A percentile compares a stretch with the other conserved stretches of the same genome.
phyloP scores from a whole-genome alignment of 2,888 invertebrate species.

The Hemistola chrysoprasaria region DNA sequence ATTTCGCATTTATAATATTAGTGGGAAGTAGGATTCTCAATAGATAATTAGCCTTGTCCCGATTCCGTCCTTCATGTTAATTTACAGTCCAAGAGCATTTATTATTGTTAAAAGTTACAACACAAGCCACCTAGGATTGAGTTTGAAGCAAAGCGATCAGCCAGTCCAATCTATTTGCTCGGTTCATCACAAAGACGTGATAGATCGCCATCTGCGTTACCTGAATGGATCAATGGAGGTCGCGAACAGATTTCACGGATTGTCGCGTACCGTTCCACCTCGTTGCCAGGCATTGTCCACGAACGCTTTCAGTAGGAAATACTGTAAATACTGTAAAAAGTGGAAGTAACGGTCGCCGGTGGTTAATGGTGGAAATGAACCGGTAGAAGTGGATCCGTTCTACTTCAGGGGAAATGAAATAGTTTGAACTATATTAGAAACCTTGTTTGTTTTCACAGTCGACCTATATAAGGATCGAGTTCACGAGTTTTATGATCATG shows the following conservation, averaged over 20 bases:
- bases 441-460: no score
- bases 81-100: no score
- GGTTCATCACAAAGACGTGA: constrained; percentile 19
- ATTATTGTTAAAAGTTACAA: no score
- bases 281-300: constrained; percentile 41
- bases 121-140: no score
- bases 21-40: no score
- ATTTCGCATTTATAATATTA: no score
- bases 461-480: no score
- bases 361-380: constrained; percentile 22
- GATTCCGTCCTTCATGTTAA: no score
- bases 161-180: neutral
- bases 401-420: constrained; percentile 10
- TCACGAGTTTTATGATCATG: no score
- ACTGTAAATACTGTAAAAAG: constrained; percentile 23
- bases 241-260: constrained; percentile 45
- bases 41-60: no score
- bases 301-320: constrained; percentile 22
- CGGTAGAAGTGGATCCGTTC: constrained; percentile 20
- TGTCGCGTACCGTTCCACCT: constrained; percentile 42
- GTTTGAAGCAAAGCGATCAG: no score
- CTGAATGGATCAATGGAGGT: constrained; percentile 28
- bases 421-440: neutral
- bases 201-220: constrained; percentile 26
- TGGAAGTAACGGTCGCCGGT: constrained; percentile 24